Evolutionary conservation across 2,888 invertebrate genomes (phyloP).

Genomic region (Bellardia bayeri): DNA sequence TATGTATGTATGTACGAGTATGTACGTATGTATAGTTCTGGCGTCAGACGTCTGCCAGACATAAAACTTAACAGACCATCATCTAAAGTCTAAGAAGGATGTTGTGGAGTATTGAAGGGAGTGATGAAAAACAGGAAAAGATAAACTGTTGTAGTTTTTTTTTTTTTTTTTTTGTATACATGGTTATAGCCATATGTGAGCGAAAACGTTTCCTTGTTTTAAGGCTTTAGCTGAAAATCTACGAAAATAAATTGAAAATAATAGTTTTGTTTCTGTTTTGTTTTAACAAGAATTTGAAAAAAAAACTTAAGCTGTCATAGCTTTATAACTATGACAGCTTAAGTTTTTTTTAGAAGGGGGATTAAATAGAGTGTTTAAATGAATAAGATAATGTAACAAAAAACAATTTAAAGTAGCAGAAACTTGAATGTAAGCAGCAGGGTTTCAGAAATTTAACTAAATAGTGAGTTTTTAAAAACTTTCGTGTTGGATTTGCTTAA

Average conservation of each 20-base stretch:
- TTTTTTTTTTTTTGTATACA: neutral
- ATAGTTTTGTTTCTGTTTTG: neutral
- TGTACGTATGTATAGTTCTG: slow-evolving; percentile 4
- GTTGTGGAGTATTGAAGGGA: neutral
- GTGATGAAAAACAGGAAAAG: neutral
- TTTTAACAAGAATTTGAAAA: neutral
- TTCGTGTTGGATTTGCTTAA: too few species aligned
- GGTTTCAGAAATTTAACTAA: too few species aligned
- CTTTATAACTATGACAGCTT: too few species aligned
- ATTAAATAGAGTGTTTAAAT: too few species aligned
- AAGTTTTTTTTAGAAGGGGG: too few species aligned
- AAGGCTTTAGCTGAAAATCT: neutral
- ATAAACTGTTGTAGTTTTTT: neutral
- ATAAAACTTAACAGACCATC: slow-evolving; percentile 64
- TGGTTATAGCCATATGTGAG: neutral
- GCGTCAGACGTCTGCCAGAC: slow-evolving; percentile 73
- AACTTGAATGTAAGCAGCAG: too few species aligned
- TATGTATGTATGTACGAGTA: too few species aligned
- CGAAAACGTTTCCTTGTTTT: neutral
- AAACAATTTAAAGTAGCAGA: too few species aligned
- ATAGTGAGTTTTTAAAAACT: too few species aligned
- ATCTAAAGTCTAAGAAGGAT: slow-evolving; percentile 1
- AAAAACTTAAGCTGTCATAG: neutral
- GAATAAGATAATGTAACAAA: too few species aligned
- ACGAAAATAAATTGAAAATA: neutral